Base-by-base conservation (phyloP, 1,140 invertebrate species). In the Copidosoma floridanum region DNA sequence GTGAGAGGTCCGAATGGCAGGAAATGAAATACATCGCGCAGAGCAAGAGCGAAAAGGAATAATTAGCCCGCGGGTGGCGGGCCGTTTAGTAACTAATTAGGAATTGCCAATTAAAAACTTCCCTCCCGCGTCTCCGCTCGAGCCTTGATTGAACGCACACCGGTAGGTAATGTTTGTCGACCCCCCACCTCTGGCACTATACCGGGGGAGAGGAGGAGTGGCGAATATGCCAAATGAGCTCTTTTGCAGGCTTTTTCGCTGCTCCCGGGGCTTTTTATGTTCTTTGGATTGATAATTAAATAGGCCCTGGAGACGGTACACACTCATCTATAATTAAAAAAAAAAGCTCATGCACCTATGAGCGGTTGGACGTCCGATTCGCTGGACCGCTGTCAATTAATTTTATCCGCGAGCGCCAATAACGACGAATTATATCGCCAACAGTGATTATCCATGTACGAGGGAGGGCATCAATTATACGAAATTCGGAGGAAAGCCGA, bases 21-120 rank as follows among this genome's bases (percentile, higher is more conserved):
- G 24, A 27, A 24, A 32, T n/a, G 35, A 14, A 11, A 11, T 3
- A 23, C 8, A 40, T 37, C 38, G 50, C 23, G 10, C 44, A n/a
- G 56, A 27, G 35, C 10, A 26, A 16, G 46, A 64, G 65, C 62
- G 69, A 77, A 74, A 74, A 71, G 69, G 76, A 74, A 78, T 80
- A 79, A 80, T 79, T 80, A 79, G 59, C 29, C 71, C 65, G 68
- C 70, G 71, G 68, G 70, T 66, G 66, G 75, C 72, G 27, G 40
- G 24, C 43, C 12, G 41, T 54, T 18, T 35, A 52, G 48, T 76
- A 73, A 76, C 76, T 79, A 78, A 79, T 80, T 79, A 79, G 74
- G 69, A 73, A 71, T 73, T 65, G 72, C 76, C 78, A 80, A 80
- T 80, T 79, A 80, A 80, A 80, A 79, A 79, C 72, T 79, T 80